phyloP scores from a whole-genome alignment of 2,113 vertebrate genomes.

The Pardalotus punctatus region DNA sequence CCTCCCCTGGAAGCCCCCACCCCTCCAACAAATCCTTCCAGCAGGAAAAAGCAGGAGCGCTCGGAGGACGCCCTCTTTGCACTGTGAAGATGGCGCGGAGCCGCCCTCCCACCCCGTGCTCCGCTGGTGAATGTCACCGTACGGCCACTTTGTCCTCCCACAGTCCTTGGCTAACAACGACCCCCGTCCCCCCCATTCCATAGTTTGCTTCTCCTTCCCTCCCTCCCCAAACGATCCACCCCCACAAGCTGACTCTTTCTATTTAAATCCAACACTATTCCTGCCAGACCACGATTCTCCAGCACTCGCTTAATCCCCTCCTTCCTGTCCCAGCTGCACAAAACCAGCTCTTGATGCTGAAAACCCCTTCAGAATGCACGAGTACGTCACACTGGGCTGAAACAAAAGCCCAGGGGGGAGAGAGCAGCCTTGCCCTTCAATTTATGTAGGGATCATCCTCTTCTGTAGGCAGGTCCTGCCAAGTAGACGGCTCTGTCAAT shows the following conservation, averaged over 20 bases:
- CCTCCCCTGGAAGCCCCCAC: constrained; percentile 79
- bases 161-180: background rate
- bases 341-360: constrained; percentile 41
- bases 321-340: constrained; percentile 53
- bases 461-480: constrained; percentile 43
- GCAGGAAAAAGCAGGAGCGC: constrained; percentile 85
- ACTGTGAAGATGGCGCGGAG: constrained; percentile 75
- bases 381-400: background rate
- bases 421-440: constrained; percentile 25
- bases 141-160: constrained; percentile 7
- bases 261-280: constrained; percentile 52
- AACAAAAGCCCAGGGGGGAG: constrained; percentile 4
- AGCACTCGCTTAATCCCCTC: constrained; percentile 43
- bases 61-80: constrained; percentile 89
- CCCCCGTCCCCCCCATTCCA: background rate
- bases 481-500: constrained; percentile 43
- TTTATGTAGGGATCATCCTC: constrained; percentile 15
- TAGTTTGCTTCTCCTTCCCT: constrained; percentile 12
- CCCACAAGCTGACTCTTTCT: constrained; percentile 61
- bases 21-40: constrained; percentile 61
- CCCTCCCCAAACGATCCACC: background rate
- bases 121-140: background rate
- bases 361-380: constrained; percentile 50
- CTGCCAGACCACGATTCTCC: constrained; percentile 33
- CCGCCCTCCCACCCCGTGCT: background rate